Evolutionary conservation across 2,888 invertebrate genomes (phyloP).

Genomic region (Agrochola circellaris): DNA sequence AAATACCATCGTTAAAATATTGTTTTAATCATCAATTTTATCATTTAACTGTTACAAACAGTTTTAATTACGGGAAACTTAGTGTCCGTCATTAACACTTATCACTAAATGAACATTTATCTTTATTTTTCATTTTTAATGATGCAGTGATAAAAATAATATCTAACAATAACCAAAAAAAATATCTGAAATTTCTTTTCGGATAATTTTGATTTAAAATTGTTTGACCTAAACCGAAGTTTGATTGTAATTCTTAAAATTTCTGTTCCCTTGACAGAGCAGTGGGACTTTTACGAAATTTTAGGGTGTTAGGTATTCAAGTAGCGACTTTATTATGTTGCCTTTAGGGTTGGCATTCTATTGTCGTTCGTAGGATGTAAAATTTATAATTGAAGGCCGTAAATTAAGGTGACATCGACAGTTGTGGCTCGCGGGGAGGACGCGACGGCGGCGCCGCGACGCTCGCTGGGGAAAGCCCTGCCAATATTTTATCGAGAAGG

Average conservation of each 20-base stretch:
- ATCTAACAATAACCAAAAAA: conserved; percentile 38
- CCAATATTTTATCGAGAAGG: conserved; percentile 89
- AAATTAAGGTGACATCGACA: conserved; percentile 91
- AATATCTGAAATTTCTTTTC: conserved; percentile 37
- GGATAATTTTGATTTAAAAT: conserved; percentile 37
- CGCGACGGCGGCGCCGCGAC: conserved; percentile 66
- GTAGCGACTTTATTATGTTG: conserved; percentile 41
- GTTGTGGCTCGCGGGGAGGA: conserved; percentile 85
- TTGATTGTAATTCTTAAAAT: conserved; percentile 65
- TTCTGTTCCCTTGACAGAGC: conserved; percentile 60
- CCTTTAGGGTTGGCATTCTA: conserved; percentile 60
- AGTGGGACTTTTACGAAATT: conserved; percentile 45
- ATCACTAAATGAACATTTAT: conserved; percentile 80
- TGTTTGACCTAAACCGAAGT: conserved; percentile 57
- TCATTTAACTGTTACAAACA: conserved; percentile 80
- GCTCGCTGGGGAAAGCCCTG: conserved; percentile 76
- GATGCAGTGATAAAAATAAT: conserved; percentile 64
- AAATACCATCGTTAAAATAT: conserved; percentile 77
- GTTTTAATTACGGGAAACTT: conserved; percentile 87
- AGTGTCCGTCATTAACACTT: conserved; percentile 79
- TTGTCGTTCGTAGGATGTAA: conserved; percentile 77
- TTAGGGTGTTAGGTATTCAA: conserved; percentile 21
- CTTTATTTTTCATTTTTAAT: conserved; percentile 73
- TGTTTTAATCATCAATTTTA: conserved; percentile 82
- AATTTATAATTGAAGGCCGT: conserved; percentile 91